phyloP scores from a whole-genome alignment of 1,140 invertebrate genomes.

The Ruditapes philippinarum region DNA sequence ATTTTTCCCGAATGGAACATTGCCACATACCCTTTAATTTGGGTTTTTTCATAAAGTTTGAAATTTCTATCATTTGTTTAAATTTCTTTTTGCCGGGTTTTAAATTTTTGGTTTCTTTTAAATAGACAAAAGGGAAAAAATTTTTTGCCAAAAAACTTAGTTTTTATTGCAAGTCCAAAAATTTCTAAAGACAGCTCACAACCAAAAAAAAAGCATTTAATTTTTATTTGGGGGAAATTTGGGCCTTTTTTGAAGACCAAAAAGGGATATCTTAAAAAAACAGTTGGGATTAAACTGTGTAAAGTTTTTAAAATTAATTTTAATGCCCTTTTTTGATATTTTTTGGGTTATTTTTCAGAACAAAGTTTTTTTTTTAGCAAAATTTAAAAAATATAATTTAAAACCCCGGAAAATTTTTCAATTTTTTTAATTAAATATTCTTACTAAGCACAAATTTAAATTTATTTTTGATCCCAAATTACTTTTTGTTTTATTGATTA shows the following conservation, averaged over 20 bases:
- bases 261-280: not conserved
- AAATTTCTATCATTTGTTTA: no score
- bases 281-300: not conserved
- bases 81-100: not conserved
- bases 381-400: slow-evolving; percentile 5
- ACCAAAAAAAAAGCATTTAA: not conserved
- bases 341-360: not conserved
- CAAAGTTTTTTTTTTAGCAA: not conserved
- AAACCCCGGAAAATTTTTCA: not conserved
- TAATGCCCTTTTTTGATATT: not conserved
- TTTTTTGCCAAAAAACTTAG: not conserved
- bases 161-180: not conserved
- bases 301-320: not conserved
- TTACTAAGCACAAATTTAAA: no score
- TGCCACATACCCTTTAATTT: not conserved
- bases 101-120: not conserved
- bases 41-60: not conserved
- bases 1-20: not conserved
- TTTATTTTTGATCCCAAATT: no score
- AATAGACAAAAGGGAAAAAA: not conserved
- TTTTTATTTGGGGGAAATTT: no score
- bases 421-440: not conserved
- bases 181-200: not conserved
- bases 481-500: no score
- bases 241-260: no score